phyloP scores from a whole-genome alignment of 1,140 invertebrate genomes.

The Nautilus pompilius region DNA sequence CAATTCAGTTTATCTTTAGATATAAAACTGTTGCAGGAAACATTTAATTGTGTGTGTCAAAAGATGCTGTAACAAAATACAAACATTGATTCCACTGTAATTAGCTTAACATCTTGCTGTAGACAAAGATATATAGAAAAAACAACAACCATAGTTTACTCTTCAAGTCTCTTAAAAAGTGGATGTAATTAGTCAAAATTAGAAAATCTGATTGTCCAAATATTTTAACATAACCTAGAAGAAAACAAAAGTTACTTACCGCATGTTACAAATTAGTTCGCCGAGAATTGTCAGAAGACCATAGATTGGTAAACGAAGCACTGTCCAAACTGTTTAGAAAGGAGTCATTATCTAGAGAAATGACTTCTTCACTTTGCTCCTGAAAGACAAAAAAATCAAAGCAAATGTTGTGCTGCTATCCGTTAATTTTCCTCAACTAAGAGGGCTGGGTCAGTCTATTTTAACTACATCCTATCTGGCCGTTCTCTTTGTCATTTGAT shows the following conservation, averaged over 20 bases:
- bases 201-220: too few relatives aligned
- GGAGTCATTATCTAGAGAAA: conserved; percentile 20
- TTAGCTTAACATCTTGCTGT: too few relatives aligned
- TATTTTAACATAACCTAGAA: background rate
- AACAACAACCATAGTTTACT: too few relatives aligned
- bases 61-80: too few relatives aligned
- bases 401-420: background rate
- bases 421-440: background rate
- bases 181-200: too few relatives aligned
- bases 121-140: too few relatives aligned
- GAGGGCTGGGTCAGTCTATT: background rate
- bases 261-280: conserved; percentile 19
- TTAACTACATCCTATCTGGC: background rate
- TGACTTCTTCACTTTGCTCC: conserved; percentile 17
- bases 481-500: too few relatives aligned
- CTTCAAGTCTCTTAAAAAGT: too few relatives aligned
- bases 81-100: too few relatives aligned
- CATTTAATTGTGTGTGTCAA: too few relatives aligned
- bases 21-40: too few relatives aligned
- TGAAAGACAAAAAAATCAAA: background rate
- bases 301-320: conserved; percentile 15
- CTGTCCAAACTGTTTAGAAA: conserved; percentile 23
- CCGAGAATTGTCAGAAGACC: conserved; percentile 10
- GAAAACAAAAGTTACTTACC: background rate
- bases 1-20: too few relatives aligned